These are phyloP conservation scores for Catocala sponsa DNA, from an alignment of 2,888 invertebrate genomes.

Conservation along the genomic window DNA sequence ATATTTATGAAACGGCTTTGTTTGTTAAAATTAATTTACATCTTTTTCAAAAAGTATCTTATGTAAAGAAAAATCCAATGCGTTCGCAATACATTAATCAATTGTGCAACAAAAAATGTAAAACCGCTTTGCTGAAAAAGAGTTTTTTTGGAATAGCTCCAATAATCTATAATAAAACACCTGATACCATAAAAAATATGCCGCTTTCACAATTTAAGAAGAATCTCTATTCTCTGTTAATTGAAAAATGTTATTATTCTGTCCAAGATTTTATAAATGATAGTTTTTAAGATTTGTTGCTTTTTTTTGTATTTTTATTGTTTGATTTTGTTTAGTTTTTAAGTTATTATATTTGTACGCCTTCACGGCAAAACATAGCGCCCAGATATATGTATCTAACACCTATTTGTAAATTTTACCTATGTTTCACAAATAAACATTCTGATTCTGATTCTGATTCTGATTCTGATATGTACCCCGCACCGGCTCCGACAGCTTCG, in stretches of 20 bases:
- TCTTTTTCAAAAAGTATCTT: constrained; percentile 2
- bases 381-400: background rate
- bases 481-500: too few species aligned
- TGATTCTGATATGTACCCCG: too few species aligned
- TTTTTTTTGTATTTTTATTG: too few species aligned
- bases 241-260: constrained; percentile 4
- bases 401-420: too few species aligned
- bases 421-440: too few species aligned
- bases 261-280: background rate
- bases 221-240: background rate
- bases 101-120: background rate
- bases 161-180: too few species aligned
- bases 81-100: constrained; percentile 8
- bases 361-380: background rate
- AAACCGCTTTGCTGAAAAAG: constrained; percentile 4
- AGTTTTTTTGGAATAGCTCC: too few species aligned
- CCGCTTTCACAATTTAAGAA: background rate
- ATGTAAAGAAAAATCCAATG: background rate
- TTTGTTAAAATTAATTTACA: constrained; percentile 5
- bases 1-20: constrained; percentile 2
- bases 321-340: too few species aligned
- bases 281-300: background rate
- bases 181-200: background rate
- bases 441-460: too few species aligned
- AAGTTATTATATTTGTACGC: background rate